Evolutionary conservation across 1,140 invertebrate species (phyloP).

Genomic region (Diachasma alloeum): DNA sequence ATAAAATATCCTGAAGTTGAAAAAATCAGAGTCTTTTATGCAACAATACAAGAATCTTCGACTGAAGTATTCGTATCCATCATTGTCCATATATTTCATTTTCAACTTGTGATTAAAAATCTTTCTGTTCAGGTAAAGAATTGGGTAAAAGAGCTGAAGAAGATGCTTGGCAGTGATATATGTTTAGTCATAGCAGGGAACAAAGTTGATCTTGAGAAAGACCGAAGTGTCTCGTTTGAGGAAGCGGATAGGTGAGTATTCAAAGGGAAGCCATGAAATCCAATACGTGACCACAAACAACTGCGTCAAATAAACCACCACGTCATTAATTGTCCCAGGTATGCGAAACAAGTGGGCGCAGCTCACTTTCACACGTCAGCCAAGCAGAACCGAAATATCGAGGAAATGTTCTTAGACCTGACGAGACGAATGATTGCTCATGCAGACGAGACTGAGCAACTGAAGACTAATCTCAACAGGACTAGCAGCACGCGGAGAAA

Average conservation of each 20-base stretch:
- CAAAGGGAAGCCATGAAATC: slow-evolving; percentile 10
- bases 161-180: slow-evolving; percentile 95
- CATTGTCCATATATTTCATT: not conserved
- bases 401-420: slow-evolving; percentile 91
- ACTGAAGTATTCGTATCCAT: too few species aligned
- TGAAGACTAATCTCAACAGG: slow-evolving; percentile 59
- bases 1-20: too few species aligned
- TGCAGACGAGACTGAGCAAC: slow-evolving; percentile 63
- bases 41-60: too few species aligned
- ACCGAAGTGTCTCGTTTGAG: slow-evolving; percentile 82
- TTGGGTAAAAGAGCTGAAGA: slow-evolving; percentile 97
- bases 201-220: slow-evolving; percentile 95
- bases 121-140: slow-evolving; percentile 82
- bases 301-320: not conserved
- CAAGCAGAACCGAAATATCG: slow-evolving; percentile 91
- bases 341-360: slow-evolving; percentile 92
- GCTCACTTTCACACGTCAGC: slow-evolving; percentile 95
- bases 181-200: slow-evolving; percentile 95
- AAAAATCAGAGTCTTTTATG: too few species aligned
- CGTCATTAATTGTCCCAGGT: slow-evolving; percentile 66
- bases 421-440: slow-evolving; percentile 74
- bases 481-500: slow-evolving; percentile 67
- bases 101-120: slow-evolving; percentile 10
- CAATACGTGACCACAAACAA: not conserved
- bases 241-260: slow-evolving; percentile 86